phyloP scores from a whole-genome alignment of 2,797 vertebrate species.

The Calcarius lapponicus region DNA sequence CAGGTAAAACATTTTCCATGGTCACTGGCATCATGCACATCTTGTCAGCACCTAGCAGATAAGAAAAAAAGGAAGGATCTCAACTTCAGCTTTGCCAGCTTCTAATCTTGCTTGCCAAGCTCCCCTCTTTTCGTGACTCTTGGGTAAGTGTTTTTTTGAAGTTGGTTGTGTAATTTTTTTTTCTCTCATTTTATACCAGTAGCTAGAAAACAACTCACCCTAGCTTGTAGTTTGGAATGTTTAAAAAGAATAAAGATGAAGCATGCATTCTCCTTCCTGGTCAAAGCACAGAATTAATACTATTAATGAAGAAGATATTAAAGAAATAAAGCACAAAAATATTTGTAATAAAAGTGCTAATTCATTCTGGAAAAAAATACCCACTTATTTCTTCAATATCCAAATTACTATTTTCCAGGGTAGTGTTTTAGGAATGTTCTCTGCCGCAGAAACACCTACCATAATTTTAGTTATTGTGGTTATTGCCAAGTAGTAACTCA shows the following conservation, averaged over 20 bases:
- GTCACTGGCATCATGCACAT: neutral
- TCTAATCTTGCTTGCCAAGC: neutral
- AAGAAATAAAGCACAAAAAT: neutral
- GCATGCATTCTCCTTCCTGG: neutral
- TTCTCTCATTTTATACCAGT: neutral
- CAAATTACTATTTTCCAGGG: neutral
- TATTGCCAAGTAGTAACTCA: neutral
- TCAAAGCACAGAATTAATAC: neutral
- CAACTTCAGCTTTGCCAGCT: neutral
- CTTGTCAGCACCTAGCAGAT: neutral
- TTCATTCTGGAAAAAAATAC: neutral
- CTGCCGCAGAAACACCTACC: neutral
- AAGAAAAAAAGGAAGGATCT: neutral
- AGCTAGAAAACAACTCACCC: neutral
- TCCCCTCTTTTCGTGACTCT: neutral
- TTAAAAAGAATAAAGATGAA: neutral
- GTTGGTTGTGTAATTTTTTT: neutral
- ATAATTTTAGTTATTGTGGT: neutral
- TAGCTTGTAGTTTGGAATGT: neutral
- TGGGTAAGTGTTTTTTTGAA: accelerated
- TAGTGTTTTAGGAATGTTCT: neutral
- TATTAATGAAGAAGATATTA: neutral
- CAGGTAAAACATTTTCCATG: neutral
- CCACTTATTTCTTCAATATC: neutral
- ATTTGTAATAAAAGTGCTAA: neutral